Evolutionary conservation across 2,888 invertebrate species (phyloP).

Genomic region (Hymenopus coronatus): DNA sequence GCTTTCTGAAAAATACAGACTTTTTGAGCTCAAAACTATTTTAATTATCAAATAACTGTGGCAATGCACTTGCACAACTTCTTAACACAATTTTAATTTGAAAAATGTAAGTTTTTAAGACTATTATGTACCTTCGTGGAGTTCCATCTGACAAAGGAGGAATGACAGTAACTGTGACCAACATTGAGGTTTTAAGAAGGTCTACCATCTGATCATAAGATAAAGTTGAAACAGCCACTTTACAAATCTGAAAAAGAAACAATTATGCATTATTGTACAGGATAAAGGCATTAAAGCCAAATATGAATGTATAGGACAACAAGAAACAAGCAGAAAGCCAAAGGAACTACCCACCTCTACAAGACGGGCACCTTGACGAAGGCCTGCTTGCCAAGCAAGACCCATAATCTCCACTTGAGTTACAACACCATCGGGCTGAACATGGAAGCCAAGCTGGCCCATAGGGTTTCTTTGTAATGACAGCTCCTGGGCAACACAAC

Average conservation of each 20-base stretch:
- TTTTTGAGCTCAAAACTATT: too few species aligned
- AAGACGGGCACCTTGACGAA: constrained; percentile 83
- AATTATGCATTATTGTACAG: not conserved
- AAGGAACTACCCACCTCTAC: constrained; percentile 61
- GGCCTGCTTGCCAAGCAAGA: constrained; percentile 75
- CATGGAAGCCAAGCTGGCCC: constrained; percentile 85
- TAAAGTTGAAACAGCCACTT: constrained; percentile 83
- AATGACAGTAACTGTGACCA: constrained; percentile 80
- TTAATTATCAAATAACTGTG: too few species aligned
- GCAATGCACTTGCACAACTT: too few species aligned
- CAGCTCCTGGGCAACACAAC: constrained; percentile 74
- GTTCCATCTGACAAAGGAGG: constrained; percentile 68
- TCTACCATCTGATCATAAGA: constrained; percentile 93
- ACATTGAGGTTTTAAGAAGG: constrained; percentile 81
- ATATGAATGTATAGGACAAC: not conserved
- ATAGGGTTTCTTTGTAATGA: constrained; percentile 75
- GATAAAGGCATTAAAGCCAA: not conserved
- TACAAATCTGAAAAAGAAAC: constrained; percentile 60
- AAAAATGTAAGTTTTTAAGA: not conserved
- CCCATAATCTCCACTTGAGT: constrained; percentile 83
- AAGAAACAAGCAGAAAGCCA: not conserved
- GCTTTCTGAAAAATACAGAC: too few species aligned
- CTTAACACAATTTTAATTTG: too few species aligned
- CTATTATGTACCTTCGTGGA: constrained; percentile 54
- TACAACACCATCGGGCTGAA: constrained; percentile 90